A percentile compares a stretch with the other conserved stretches of the same genome.
phyloP scores from a whole-genome alignment of 2,888 invertebrate genomes.

The Tipula unca region DNA sequence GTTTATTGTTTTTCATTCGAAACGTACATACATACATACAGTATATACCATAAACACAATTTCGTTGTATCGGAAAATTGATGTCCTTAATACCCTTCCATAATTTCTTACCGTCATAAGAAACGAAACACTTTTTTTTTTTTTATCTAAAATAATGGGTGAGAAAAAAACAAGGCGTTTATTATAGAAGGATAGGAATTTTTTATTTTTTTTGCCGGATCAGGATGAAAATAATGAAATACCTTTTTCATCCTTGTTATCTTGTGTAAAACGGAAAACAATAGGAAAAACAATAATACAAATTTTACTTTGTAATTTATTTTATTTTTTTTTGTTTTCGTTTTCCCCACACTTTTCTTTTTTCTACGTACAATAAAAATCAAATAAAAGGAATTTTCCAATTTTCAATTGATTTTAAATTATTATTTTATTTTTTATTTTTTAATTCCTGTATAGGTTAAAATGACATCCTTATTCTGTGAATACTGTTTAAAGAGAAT shows the following conservation, averaged over 20 bases:
- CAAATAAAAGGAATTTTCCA: neutral
- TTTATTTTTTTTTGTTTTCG: neutral
- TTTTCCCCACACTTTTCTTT: neutral
- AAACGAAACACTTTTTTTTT: neutral
- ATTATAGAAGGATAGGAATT: neutral
- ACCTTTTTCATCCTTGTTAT: neutral
- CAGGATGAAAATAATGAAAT: neutral
- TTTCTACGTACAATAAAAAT: neutral
- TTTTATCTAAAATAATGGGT: constrained; percentile 9
- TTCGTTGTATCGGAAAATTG: neutral
- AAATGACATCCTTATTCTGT: neutral
- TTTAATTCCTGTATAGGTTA: constrained; percentile 14
- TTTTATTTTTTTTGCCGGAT: no score
- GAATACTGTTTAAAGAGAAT: neutral
- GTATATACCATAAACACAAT: neutral
- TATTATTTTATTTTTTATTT: neutral
- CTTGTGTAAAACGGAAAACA: neutral
- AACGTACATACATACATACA: neutral
- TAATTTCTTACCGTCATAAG: neutral
- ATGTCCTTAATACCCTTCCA: constrained; percentile 8
- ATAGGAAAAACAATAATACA: neutral
- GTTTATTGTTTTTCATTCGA: neutral
- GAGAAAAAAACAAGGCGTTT: neutral
- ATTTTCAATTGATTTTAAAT: neutral
- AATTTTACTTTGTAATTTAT: neutral